Evolutionary conservation across 2,797 vertebrate species (phyloP).

Genomic region (Chloroceryle inda): DNA sequence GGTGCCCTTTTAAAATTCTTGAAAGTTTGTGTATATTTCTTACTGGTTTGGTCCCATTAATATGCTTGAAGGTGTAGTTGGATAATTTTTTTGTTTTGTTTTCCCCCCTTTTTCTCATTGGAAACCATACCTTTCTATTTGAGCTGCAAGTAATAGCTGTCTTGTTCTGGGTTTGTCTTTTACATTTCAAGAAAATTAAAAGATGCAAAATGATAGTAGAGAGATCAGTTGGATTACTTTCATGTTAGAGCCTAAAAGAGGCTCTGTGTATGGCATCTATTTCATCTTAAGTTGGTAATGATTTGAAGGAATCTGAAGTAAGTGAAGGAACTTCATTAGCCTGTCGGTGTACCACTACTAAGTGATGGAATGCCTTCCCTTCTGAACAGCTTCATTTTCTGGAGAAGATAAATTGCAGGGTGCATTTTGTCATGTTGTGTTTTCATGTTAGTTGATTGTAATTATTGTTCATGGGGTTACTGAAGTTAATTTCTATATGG

Average conservation of each 20-base stretch:
- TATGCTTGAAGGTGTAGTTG: neutral
- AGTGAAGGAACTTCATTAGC: neutral
- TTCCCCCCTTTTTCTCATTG: neutral
- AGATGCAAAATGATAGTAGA: neutral
- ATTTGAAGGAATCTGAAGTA: neutral
- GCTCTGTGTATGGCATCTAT: neutral
- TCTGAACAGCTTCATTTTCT: neutral
- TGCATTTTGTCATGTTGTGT: slow-evolving; percentile 25
- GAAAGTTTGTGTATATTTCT: neutral
- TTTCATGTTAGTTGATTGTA: slow-evolving; percentile 43
- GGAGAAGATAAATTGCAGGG: slow-evolving; percentile 34
- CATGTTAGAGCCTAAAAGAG: neutral
- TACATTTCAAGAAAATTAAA: neutral
- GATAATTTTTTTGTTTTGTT: neutral
- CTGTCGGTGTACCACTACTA: neutral
- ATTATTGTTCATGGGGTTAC: slow-evolving; percentile 41
- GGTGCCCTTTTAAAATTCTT: neutral
- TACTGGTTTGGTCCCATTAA: neutral
- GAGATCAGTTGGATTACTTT: neutral
- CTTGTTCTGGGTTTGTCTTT: neutral
- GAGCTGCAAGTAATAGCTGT: neutral
- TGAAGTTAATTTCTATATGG: slow-evolving; percentile 55
- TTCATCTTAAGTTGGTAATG: neutral
- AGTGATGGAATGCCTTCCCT: slow-evolving; percentile 5
- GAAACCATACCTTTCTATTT: neutral